Base-by-base conservation (phyloP, 2,113 vertebrate species). In the Platysternon megacephalum region DNA sequence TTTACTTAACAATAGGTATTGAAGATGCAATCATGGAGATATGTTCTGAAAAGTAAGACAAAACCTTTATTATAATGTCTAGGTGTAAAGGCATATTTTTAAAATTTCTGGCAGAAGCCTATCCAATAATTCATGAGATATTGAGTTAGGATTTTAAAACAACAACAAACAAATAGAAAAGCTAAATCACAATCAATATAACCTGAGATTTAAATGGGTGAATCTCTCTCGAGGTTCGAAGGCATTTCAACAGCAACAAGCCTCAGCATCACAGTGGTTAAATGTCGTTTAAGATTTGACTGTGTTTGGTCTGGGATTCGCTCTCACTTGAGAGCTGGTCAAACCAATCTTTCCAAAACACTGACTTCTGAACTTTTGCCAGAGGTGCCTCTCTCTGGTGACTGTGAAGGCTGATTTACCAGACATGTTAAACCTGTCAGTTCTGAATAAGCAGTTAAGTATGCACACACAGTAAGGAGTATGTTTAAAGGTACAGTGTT, bases 301-400 rank as follows among this genome's bases (percentile, higher is more conserved):
- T 92, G 88, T 95, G 84, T 94, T 97, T 97, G 91, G 96, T 95
- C 94, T 95, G 95, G 95, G 93, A 97, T 97, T 97, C 94, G 68
- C 92, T 92, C 95, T 95, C 92, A 82, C 97, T 93, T 97, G 95
- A 98, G 96, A 97, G 85, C 87, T 96, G 94, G 95, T 94, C 95
- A 97, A 96, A 98, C 93, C 93, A 97, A 97, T 95, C 96, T 98
- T 98, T 98, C 97, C 96, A 95, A 97, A 98, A 98, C 96, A 97
- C 95, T 97, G 96, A 96, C 97, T 98, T 95, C 97, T 97, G 97
- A 98, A 96, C 96, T 95, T 97, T 95, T 96, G 96, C 97, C 96
- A 96, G 95, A 96, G 92, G 92, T 89, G 89, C 88, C 93, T 98
- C 96, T 98, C 96, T 97, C 96, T 65, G 58, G 96, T 97, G 97